These are phyloP conservation scores for Wiebesia pumilae DNA, from an alignment of 1,140 invertebrate genomes.

Conservation along the genomic window DNA sequence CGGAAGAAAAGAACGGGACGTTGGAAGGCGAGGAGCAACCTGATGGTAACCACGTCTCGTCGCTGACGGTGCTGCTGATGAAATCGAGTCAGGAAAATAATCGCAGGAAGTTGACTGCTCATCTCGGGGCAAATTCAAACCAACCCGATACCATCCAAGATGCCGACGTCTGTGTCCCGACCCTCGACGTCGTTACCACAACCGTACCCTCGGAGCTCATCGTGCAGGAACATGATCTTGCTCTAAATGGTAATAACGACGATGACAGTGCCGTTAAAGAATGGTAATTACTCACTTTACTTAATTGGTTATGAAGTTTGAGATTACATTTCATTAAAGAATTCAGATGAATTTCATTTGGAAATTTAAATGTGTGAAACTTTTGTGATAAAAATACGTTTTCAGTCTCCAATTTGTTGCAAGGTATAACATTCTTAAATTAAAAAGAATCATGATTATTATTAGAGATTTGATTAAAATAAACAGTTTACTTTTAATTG, in stretches of 20 bases:
- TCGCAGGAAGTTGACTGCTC: neutral
- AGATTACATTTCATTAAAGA: too few relatives aligned
- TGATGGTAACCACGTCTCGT: conserved; percentile 5
- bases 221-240: neutral
- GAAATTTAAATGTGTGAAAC: too few relatives aligned
- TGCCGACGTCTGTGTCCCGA: neutral
- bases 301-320: neutral
- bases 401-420: too few relatives aligned
- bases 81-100: conserved; percentile 24
- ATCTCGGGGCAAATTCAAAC: neutral
- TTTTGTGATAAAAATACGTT: too few relatives aligned
- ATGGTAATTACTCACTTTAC: neutral
- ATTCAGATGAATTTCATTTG: too few relatives aligned
- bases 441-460: too few relatives aligned
- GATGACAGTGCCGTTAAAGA: neutral
- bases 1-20: neutral
- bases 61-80: conserved; percentile 35
- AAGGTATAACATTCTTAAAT: neutral
- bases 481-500: too few relatives aligned
- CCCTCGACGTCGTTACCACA: neutral
- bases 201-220: neutral
- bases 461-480: too few relatives aligned
- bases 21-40: neutral
- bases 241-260: neutral
- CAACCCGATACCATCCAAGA: neutral